Evolutionary conservation across 2,888 invertebrate genomes (phyloP).

Genomic region (Drosophila neutralis): DNA sequence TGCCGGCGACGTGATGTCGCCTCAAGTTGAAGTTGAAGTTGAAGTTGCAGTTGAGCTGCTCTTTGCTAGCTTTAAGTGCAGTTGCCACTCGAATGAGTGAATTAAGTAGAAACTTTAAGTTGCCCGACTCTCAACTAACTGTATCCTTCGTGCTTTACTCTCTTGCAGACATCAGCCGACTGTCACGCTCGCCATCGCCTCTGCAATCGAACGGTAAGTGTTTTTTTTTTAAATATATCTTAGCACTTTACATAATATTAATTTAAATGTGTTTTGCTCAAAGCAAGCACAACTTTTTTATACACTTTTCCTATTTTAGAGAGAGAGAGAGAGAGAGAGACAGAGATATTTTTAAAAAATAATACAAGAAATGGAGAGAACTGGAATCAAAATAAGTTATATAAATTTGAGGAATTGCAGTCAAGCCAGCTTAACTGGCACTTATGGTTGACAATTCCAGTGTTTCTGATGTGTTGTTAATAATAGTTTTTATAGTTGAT

Average conservation of each 20-base stretch:
- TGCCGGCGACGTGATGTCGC: slow-evolving; percentile 39
- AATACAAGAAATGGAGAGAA: fast-evolving
- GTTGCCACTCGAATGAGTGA: neutral
- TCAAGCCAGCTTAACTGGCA: neutral
- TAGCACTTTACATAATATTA: neutral
- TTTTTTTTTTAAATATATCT: neutral
- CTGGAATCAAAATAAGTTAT: neutral
- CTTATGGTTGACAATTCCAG: no score
- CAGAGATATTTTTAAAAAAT: neutral
- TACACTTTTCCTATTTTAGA: no score
- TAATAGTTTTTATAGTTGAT: no score
- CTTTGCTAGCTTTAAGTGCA: slow-evolving; percentile 3
- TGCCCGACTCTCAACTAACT: neutral
- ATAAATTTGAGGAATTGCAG: neutral
- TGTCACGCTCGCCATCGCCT: slow-evolving; percentile 92
- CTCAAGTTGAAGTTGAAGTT: neutral
- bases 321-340: neutral
- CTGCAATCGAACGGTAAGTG: slow-evolving; percentile 90
- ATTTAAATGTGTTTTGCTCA: no score
- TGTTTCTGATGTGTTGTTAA: no score
- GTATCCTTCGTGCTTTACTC: neutral
- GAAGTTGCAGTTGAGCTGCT: neutral
- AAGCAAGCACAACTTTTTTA: no score
- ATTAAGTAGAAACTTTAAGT: neutral
- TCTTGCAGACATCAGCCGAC: slow-evolving; percentile 86